phyloP scores from a whole-genome alignment of 2,797 vertebrate genomes.

The Sylvia borin region DNA sequence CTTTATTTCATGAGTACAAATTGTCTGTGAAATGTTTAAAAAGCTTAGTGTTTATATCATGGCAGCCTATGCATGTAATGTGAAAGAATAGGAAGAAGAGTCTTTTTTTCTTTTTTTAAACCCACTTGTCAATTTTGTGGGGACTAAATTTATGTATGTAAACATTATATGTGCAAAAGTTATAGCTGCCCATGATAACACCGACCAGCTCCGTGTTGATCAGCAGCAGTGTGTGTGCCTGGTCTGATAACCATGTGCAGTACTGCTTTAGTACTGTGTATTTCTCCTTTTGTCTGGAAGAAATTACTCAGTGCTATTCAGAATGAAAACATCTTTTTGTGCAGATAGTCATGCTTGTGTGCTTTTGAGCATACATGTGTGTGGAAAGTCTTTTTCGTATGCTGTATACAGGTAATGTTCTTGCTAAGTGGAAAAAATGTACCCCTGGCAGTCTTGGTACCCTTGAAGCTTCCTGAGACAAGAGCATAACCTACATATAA shows the following conservation, averaged over 20 bases:
- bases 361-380: neutral
- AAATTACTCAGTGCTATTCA: neutral
- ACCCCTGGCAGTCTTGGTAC: neutral
- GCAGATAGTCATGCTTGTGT: neutral
- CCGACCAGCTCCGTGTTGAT: neutral
- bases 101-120: neutral
- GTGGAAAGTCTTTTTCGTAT: neutral
- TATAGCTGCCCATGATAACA: neutral
- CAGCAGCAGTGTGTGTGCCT: neutral
- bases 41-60: neutral
- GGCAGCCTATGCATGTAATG: neutral
- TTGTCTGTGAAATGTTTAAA: neutral
- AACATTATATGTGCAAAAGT: neutral
- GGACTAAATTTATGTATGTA: neutral
- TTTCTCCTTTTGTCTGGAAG: neutral
- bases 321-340: neutral
- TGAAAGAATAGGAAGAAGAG: neutral
- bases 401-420: neutral
- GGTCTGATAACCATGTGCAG: neutral
- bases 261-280: neutral
- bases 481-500: neutral
- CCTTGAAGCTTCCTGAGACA: accelerated
- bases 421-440: neutral
- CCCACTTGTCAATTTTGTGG: neutral
- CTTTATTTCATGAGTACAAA: neutral